Conservation (phyloP, 2,888 invertebrate species). For the Trimorus sp. region DNA sequence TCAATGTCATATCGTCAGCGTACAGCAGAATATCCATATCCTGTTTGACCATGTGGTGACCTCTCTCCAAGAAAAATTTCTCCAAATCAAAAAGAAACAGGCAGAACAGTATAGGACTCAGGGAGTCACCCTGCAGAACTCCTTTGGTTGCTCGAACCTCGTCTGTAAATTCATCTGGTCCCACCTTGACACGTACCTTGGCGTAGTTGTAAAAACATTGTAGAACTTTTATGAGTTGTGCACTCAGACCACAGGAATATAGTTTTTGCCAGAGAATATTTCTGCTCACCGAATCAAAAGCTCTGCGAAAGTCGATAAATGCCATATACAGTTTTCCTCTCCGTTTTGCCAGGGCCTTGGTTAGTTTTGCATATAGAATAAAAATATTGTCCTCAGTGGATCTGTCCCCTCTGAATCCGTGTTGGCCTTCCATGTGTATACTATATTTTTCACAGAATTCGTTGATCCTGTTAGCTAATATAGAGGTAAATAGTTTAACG, state of each 20-base stretch:
- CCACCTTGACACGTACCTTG: constrained; percentile 32
- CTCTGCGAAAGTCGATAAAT: constrained; percentile 67
- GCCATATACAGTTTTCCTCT: constrained; percentile 57
- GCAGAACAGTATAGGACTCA: constrained; percentile 50
- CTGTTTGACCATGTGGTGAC: constrained; percentile 7
- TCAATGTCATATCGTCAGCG: constrained; percentile 43
- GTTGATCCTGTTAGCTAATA: constrained; percentile 28
- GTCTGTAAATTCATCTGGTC: constrained; percentile 1
- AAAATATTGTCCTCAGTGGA: constrained; percentile 69
- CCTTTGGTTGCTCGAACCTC: constrained; percentile 28
- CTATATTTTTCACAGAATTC: constrained; percentile 38
- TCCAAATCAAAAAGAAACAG: constrained; percentile 39
- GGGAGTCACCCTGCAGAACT: constrained; percentile 56
- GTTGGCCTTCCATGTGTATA: constrained; percentile 68
- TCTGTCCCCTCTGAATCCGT: constrained; percentile 63
- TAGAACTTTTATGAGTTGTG: constrained; percentile 43
- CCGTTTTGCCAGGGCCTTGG: constrained; percentile 40
- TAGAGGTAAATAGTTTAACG: constrained; percentile 64
- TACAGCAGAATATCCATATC: constrained; percentile 45
- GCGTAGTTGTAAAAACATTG: constrained; percentile 43
- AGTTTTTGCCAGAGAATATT: constrained; percentile 57
- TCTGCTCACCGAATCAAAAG: constrained; percentile 66
- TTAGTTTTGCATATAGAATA: constrained; percentile 54
- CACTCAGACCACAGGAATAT: constrained; percentile 44
- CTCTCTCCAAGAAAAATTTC: constrained; percentile 16